Conservation (phyloP, 1,140 invertebrate genomes). For the Euglossa dilemma region DNA sequence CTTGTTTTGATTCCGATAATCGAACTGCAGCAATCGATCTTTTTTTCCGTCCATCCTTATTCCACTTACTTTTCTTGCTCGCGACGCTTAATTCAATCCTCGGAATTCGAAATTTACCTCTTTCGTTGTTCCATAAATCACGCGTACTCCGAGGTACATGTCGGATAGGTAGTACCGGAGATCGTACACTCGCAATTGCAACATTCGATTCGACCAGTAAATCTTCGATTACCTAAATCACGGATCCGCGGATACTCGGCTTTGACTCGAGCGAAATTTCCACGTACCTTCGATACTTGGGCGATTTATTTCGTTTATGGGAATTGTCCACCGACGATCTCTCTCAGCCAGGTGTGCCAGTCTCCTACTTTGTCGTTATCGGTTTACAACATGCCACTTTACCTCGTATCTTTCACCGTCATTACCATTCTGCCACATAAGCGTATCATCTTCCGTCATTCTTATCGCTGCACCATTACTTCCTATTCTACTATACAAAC, state of each 20-base stretch:
- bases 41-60: neutral
- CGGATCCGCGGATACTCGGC: neutral
- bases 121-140: neutral
- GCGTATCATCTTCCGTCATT: neutral
- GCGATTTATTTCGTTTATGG: neutral
- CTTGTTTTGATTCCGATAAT: constrained; percentile 13
- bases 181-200: neutral
- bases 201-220: neutral
- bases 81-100: neutral
- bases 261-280: neutral
- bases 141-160: neutral
- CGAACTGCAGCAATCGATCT: constrained; percentile 4
- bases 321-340: neutral
- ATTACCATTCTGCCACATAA: neutral
- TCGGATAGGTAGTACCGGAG: neutral
- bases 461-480: neutral
- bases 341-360: neutral
- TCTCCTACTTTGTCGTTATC: neutral
- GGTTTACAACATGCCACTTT: neutral
- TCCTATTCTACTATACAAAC: neutral
- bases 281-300: neutral
- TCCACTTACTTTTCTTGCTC: neutral
- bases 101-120: neutral
- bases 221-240: too few relatives aligned
- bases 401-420: neutral